Evolutionary conservation across 2,888 invertebrate species (phyloP).

Genomic region (Tromatobia lineatoria): DNA sequence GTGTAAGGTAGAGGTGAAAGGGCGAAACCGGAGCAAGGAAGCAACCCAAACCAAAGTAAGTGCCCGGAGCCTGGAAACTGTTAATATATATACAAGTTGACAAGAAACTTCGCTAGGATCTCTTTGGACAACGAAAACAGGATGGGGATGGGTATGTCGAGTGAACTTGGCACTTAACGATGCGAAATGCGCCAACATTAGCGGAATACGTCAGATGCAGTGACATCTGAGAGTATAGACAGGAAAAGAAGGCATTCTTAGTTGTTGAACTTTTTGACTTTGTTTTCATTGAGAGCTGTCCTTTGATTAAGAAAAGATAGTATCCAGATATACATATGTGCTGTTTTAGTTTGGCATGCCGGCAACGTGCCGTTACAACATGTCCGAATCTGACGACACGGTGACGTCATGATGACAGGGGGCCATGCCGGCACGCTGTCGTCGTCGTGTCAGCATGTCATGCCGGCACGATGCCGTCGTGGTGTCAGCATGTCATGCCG

Average conservation of each 20-base stretch:
- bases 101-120: conserved; percentile 8
- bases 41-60: conserved; percentile 21
- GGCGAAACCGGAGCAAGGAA: conserved; percentile 13
- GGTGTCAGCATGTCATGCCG: too few species aligned
- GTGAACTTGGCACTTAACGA: conserved; percentile 38
- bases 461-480: too few species aligned
- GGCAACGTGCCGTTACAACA: too few species aligned
- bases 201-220: conserved; percentile 1
- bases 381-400: too few species aligned
- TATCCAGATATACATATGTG: too few species aligned
- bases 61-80: background rate
- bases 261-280: background rate
- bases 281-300: background rate
- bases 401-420: too few species aligned
- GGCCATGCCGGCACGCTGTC: too few species aligned
- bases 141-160: background rate
- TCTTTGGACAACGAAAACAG: background rate
- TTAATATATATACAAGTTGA: background rate
- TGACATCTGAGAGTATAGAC: background rate
- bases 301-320: background rate
- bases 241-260: background rate
- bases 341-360: too few species aligned
- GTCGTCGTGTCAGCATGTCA: too few species aligned
- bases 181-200: conserved; percentile 27
- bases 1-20: conserved; percentile 10